Base-by-base conservation (phyloP, 2,113 vertebrate species). In the Syngnathus typhle region DNA sequence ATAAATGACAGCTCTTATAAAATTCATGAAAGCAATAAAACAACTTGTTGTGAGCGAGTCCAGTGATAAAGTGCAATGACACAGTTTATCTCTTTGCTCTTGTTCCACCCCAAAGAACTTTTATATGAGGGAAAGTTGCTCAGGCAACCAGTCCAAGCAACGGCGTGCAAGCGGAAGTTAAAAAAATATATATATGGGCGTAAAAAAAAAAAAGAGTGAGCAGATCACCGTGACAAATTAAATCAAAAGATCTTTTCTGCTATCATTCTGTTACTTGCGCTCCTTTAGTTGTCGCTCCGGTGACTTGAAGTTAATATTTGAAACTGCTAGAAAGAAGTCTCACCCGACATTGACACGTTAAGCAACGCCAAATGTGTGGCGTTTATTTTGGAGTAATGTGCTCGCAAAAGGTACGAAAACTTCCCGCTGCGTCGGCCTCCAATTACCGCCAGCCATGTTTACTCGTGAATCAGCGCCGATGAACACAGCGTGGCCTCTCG, bases 381-480 rank as follows among this genome's bases (percentile, higher is more conserved):
- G 8, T 16, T 58, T 16, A 36, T 2, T 56, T 58, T 58, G 27
- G 27, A 36, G 13, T 10, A 27, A 56, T 13, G 27, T 7, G 55
- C 5, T 36, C 4, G 27, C 5, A 7, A 32, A 32, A 58, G 13
- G 55, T 58, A 58, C 16, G 55, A 58, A 32, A 16, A 16, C 6
- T 73, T 69, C 85, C 85, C 9, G 79, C 81, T 80, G 82, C 67
- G 75, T 47, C 69, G 65, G 68, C 82, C 84, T 85, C 84, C 82
- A 86, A 87, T 88, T 87, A 88, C 81, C 56, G 75, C 77, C 85
- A 67, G 75, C 46, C 21, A 70, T 87, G 78, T 83, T 87, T 87
- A 82, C 78, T 82, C 79, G 73, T 77, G 73, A 79, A 71, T 72
- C 74, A 83, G 79, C 70, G 65, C 64, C 67, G 73, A 73, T 64